Conservation (phyloP, 2,113 vertebrate species). For the Aramus guarauna region DNA sequence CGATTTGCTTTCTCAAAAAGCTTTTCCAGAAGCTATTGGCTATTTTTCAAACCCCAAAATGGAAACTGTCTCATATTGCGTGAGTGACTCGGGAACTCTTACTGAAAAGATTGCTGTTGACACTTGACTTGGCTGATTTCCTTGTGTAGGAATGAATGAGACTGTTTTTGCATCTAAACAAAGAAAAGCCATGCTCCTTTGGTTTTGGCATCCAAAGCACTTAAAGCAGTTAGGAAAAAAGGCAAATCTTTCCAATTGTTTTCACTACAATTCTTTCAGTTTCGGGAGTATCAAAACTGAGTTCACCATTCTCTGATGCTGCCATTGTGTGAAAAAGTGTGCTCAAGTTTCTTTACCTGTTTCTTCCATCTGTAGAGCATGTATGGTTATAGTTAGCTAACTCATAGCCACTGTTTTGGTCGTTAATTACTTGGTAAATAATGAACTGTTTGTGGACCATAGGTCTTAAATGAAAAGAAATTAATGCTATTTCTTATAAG, state of each 20-base stretch:
- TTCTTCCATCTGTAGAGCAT: not conserved
- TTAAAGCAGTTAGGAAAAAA: not conserved
- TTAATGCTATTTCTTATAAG: not conserved
- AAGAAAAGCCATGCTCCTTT: fast-evolving
- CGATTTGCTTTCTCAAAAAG: not conserved
- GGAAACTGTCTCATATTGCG: not conserved
- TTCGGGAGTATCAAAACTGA: not conserved
- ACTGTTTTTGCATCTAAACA: not conserved
- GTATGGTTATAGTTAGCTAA: not conserved
- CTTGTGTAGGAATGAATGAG: not conserved
- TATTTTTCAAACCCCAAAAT: not conserved
- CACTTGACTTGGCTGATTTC: not conserved
- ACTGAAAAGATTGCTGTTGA: not conserved
- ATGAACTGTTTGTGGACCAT: not conserved
- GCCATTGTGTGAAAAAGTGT: fast-evolving
- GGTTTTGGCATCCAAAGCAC: not conserved
- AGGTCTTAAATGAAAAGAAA: not conserved
- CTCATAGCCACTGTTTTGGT: not conserved
- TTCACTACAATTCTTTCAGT: not conserved
- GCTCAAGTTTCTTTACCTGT: not conserved
- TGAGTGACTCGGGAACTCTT: not conserved
- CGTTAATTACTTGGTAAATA: not conserved
- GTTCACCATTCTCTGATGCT: not conserved
- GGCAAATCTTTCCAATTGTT: not conserved
- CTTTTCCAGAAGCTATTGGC: not conserved